A percentile compares a stretch with the other conserved stretches of the same genome.
phyloP scores from a whole-genome alignment of 37 sponge, comb jelly and placozoan genomes.

The Crambe crambe region DNA sequence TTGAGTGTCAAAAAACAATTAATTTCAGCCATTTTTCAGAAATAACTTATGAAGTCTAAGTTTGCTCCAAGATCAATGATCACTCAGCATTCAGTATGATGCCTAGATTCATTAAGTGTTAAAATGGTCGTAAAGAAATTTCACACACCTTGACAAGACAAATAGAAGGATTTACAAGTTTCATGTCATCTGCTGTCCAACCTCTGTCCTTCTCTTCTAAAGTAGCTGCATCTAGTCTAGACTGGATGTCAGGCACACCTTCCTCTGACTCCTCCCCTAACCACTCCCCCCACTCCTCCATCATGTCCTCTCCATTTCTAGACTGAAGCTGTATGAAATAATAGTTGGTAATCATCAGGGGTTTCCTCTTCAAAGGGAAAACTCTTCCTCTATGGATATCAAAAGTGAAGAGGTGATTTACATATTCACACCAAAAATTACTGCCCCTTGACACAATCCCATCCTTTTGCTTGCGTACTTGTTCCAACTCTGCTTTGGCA shows the following conservation, averaged over 20 bases:
- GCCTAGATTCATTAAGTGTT: too few relatives aligned
- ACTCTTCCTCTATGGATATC: too few relatives aligned
- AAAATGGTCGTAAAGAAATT: not conserved
- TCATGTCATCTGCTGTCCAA: conserved; percentile 30
- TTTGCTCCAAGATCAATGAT: too few relatives aligned
- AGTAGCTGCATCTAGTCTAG: not conserved
- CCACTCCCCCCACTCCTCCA: not conserved
- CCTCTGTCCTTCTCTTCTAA: conserved; percentile 7
- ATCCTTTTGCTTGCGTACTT: conserved; percentile 36
- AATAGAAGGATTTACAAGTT: conserved; percentile 7
- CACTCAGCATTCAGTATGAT: too few relatives aligned
- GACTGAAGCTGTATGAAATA: not conserved
- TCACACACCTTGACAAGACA: not conserved
- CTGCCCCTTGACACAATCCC: too few relatives aligned
- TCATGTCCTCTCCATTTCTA: conserved; percentile 1
- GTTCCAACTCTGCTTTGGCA: conserved; percentile 25
- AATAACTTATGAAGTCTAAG: too few relatives aligned
- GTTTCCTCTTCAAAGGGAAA: not conserved
- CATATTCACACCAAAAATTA: too few relatives aligned
- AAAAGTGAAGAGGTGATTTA: too few relatives aligned
- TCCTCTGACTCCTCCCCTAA: not conserved
- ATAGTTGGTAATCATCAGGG: not conserved
- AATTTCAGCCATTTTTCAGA: too few relatives aligned
- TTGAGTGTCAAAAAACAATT: too few relatives aligned
- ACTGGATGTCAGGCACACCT: not conserved